A percentile compares a stretch with the other conserved stretches of the same genome.
These are phyloP conservation scores for Hirtodrosophila alboralis DNA, from an alignment of 2,888 invertebrate species.

Conservation along the genomic window DNA sequence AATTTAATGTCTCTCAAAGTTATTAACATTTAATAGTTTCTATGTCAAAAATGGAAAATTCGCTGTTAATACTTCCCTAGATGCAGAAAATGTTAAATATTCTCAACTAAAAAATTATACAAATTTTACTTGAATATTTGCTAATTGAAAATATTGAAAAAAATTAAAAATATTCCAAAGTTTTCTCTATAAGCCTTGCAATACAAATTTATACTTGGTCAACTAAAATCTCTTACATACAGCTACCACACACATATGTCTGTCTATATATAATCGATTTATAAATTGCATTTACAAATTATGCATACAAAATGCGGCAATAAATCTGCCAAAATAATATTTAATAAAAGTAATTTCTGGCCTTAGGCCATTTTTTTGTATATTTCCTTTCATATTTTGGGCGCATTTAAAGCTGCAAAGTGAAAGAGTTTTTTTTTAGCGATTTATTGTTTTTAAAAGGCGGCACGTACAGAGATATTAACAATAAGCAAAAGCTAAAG, in stretches of 20 bases:
- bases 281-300: constrained; percentile 33
- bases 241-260: neutral
- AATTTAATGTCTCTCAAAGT: too few relatives aligned
- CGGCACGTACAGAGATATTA: constrained; percentile 26
- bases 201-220: too few relatives aligned
- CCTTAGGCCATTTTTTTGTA: constrained; percentile 29
- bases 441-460: constrained; percentile 59
- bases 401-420: constrained; percentile 34
- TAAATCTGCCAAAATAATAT: constrained; percentile 57
- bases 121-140: neutral
- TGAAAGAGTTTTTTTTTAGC: constrained; percentile 56
- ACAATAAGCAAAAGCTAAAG: constrained; percentile 30
- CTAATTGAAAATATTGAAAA: neutral
- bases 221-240: too few relatives aligned
- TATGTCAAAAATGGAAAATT: too few relatives aligned
- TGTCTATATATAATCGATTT: neutral
- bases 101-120: neutral
- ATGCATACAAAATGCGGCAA: constrained; percentile 39
- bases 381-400: constrained; percentile 33
- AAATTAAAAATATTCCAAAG: neutral
- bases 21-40: too few relatives aligned
- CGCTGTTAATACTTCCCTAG: too few relatives aligned
- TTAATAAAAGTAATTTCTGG: constrained; percentile 54
- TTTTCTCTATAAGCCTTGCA: too few relatives aligned
- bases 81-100: too few relatives aligned